phyloP scores from a whole-genome alignment of 2,888 invertebrate genomes.

The Aleiodes testaceus region DNA sequence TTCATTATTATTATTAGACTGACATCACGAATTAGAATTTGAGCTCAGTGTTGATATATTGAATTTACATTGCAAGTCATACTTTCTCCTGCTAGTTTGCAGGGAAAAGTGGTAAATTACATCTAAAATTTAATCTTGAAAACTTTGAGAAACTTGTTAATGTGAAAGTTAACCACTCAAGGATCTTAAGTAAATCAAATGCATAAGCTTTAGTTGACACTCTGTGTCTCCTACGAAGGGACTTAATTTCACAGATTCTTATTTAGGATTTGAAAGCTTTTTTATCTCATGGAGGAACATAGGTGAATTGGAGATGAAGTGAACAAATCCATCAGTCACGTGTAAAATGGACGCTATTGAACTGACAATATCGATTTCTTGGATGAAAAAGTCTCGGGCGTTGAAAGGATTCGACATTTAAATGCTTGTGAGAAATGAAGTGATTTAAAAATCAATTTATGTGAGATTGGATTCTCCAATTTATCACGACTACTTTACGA shows the following conservation, averaged over 20 bases:
- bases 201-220: not conserved
- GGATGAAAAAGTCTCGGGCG: not conserved
- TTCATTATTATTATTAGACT: no score
- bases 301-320: not conserved
- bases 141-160: constrained; percentile 19
- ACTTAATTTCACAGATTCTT: no score
- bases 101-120: constrained; percentile 15
- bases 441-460: constrained; percentile 3
- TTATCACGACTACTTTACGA: not conserved
- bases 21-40: not conserved
- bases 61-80: constrained; percentile 1
- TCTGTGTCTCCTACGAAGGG: not conserved
- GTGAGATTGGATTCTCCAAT: constrained; percentile 11
- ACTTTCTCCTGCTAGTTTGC: not conserved
- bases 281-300: not conserved
- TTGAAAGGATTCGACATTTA: constrained; percentile 5
- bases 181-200: constrained; percentile 20
- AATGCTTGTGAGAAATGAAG: constrained; percentile 9
- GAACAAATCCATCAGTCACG: constrained; percentile 7
- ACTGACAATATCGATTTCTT: constrained; percentile 6
- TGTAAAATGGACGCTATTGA: not conserved
- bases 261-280: no score
- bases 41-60: not conserved
- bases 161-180: constrained; percentile 25
- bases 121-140: constrained; percentile 24